Conservation (phyloP, 2,797 vertebrate species). For the Limnodromus scolopaceus region DNA sequence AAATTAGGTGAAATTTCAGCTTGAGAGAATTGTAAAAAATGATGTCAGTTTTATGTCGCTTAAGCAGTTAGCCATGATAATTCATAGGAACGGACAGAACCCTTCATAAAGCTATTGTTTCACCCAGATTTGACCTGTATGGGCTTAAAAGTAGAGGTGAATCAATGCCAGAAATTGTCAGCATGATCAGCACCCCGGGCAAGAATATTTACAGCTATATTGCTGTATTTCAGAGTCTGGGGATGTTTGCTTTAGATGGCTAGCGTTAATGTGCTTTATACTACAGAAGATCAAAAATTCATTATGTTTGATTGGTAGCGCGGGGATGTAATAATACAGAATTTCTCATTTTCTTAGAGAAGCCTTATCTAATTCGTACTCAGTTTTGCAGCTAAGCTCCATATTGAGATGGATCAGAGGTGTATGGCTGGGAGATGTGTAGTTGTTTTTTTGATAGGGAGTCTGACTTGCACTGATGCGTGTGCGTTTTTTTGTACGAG, state of each 20-base stretch:
- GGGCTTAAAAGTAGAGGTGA: background rate
- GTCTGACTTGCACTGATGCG: background rate
- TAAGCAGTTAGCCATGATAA: background rate
- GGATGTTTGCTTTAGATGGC: slow-evolving; percentile 37
- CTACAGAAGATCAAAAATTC: slow-evolving; percentile 42
- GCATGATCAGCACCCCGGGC: background rate
- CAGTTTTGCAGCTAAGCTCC: background rate
- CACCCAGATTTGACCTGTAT: background rate
- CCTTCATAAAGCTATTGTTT: slow-evolving; percentile 1
- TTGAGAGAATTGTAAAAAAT: background rate
- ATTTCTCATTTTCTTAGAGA: background rate
- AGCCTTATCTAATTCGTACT: background rate
- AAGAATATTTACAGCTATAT: background rate
- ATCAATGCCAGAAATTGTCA: background rate
- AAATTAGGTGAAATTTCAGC: background rate
- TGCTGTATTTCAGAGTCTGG: background rate
- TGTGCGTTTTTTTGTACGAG: background rate
- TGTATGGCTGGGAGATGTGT: background rate
- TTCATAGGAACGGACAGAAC: background rate
- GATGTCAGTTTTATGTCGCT: background rate
- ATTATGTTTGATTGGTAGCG: slow-evolving; percentile 15
- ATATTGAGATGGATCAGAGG: background rate
- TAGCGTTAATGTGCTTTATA: background rate
- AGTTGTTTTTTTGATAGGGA: background rate
- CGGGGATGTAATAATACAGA: background rate